A percentile compares a stretch with the other conserved stretches of the same genome.
Conservation (phyloP, 2,113 vertebrate species). For the Pollimyrus isidori region DNA sequence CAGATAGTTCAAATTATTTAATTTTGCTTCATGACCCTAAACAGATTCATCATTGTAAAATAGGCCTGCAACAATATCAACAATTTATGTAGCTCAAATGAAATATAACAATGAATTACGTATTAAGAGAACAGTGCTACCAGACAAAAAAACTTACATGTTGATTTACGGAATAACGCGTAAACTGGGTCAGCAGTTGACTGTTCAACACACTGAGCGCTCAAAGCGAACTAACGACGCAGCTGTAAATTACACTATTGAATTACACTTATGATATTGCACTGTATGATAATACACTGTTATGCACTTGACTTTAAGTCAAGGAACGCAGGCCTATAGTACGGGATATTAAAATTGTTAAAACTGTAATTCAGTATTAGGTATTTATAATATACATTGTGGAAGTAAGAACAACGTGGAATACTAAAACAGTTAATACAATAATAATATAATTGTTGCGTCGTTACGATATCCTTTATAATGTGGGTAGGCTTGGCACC, state of each 20-base stretch:
- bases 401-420: not conserved
- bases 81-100: not conserved
- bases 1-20: not conserved
- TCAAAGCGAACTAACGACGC: not conserved
- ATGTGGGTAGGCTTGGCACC: not conserved
- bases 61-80: not conserved
- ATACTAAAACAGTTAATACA: not conserved
- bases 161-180: conserved; percentile 15
- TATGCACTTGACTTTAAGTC: not conserved
- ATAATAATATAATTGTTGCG: not conserved
- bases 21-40: not conserved
- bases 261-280: not conserved
- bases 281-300: not conserved
- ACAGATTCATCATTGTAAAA: not conserved
- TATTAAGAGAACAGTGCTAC: not conserved
- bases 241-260: not conserved
- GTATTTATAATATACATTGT: not conserved
- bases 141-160: conserved; percentile 2
- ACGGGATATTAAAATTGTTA: not conserved
- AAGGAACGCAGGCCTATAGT: not conserved
- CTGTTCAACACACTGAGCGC: conserved; percentile 10
- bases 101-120: not conserved
- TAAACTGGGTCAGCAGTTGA: not conserved
- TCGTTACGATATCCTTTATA: not conserved
- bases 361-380: not conserved